Conservation (phyloP, 2,888 invertebrate species). For the Antheraea assamensis region DNA sequence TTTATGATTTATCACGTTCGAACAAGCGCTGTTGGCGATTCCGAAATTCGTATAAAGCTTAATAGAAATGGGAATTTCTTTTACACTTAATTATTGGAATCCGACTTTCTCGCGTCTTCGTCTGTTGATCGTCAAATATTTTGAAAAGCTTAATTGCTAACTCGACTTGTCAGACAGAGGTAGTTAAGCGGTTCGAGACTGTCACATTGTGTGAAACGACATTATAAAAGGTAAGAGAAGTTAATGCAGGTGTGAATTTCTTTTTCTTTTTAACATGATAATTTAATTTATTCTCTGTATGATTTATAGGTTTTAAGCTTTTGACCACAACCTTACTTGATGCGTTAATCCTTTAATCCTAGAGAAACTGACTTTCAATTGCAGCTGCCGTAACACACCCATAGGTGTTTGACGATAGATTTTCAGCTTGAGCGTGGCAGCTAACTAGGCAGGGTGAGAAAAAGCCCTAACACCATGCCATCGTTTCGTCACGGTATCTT, state of each 20-base stretch:
- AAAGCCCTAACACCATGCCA: too few relatives aligned
- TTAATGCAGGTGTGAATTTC: not conserved
- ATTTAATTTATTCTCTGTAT: not conserved
- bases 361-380: too few relatives aligned
- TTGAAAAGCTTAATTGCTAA: conserved; percentile 9
- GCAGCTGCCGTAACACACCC: too few relatives aligned
- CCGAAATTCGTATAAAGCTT: conserved; percentile 1
- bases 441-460: too few relatives aligned
- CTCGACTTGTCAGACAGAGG: conserved; percentile 4
- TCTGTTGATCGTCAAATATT: conserved; percentile 13
- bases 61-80: conserved; percentile 13
- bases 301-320: not conserved
- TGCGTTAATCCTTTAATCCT: too few relatives aligned
- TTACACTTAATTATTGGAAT: conserved; percentile 18
- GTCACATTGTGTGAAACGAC: not conserved
- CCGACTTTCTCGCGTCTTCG: conserved; percentile 12
- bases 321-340: too few relatives aligned
- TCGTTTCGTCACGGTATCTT: too few relatives aligned
- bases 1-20: not conserved
- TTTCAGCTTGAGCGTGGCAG: too few relatives aligned
- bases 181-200: not conserved
- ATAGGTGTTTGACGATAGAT: too few relatives aligned
- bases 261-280: not conserved
- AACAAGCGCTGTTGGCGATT: not conserved
- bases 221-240: not conserved